Percentiles rank a stretch among this genome's conserved stretches.
phyloP scores from a whole-genome alignment of 2,888 invertebrate genomes.

The Volucella inanis region DNA sequence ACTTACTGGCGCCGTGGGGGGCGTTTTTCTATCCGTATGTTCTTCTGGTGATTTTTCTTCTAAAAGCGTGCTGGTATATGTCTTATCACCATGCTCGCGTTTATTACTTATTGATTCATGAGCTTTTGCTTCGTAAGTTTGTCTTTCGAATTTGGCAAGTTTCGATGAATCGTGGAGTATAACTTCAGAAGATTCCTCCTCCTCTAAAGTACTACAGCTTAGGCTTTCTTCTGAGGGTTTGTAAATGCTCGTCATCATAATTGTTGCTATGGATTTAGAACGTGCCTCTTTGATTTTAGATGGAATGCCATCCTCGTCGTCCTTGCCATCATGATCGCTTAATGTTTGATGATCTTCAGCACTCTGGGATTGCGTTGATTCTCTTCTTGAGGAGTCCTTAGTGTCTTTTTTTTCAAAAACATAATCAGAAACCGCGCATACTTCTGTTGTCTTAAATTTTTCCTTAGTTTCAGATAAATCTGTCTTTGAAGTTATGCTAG shows the following conservation, averaged over 20 bases:
- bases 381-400: slow-evolving; percentile 75
- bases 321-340: slow-evolving; percentile 81
- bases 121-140: slow-evolving; percentile 30
- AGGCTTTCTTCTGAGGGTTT: slow-evolving; percentile 80
- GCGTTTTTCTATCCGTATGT: slow-evolving; percentile 84
- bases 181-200: slow-evolving; percentile 77
- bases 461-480: slow-evolving; percentile 34
- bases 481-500: slow-evolving; percentile 26
- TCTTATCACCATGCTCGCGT: slow-evolving; percentile 22
- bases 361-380: slow-evolving; percentile 79
- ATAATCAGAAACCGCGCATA: slow-evolving; percentile 28
- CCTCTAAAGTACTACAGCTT: slow-evolving; percentile 77
- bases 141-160: slow-evolving; percentile 45
- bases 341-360: slow-evolving; percentile 79
- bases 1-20: slow-evolving; percentile 88
- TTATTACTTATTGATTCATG: slow-evolving; percentile 55
- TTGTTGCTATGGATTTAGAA: slow-evolving; percentile 83
- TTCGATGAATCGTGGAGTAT: slow-evolving; percentile 31
- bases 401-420: slow-evolving; percentile 16
- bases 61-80: slow-evolving; percentile 17
- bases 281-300: slow-evolving; percentile 81
- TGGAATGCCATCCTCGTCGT: slow-evolving; percentile 76
- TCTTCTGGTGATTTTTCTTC: slow-evolving; percentile 74
- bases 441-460: neutral
- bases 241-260: slow-evolving; percentile 83